These are phyloP conservation scores for Daubentonia madagascariensis DNA, from an alignment of 2,113 vertebrate genomes.

Conservation along the genomic window DNA sequence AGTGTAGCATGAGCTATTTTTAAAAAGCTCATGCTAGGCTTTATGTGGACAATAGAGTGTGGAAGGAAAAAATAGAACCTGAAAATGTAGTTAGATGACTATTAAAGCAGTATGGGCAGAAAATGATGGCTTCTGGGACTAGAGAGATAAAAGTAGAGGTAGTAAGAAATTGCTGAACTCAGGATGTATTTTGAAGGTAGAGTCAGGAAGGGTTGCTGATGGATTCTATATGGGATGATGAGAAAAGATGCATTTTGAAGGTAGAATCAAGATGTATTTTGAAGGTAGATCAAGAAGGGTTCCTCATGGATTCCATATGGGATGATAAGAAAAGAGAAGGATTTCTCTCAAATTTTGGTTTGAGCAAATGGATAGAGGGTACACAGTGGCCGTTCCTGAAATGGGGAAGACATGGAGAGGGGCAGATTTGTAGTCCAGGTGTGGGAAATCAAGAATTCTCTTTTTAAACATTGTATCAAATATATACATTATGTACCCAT, in stretches of 20 bases:
- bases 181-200: not conserved
- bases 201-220: not conserved
- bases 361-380: not conserved
- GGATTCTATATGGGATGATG: not conserved
- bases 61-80: not conserved
- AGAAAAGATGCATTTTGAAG: not conserved
- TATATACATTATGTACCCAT: too few species aligned
- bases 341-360: not conserved
- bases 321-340: not conserved
- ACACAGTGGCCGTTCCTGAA: not conserved
- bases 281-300: not conserved
- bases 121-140: not conserved
- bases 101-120: not conserved
- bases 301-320: not conserved
- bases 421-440: not conserved
- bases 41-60: not conserved
- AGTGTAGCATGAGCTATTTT: not conserved
- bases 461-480: not conserved
- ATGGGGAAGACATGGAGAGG: not conserved
- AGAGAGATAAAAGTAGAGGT: not conserved
- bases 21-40: not conserved
- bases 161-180: not conserved
- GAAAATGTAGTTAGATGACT: not conserved
- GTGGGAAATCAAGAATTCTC: not conserved
- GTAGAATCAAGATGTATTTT: not conserved